Conservation (phyloP, 1,140 invertebrate species). For the Ditylenchus dipsaci region DNA sequence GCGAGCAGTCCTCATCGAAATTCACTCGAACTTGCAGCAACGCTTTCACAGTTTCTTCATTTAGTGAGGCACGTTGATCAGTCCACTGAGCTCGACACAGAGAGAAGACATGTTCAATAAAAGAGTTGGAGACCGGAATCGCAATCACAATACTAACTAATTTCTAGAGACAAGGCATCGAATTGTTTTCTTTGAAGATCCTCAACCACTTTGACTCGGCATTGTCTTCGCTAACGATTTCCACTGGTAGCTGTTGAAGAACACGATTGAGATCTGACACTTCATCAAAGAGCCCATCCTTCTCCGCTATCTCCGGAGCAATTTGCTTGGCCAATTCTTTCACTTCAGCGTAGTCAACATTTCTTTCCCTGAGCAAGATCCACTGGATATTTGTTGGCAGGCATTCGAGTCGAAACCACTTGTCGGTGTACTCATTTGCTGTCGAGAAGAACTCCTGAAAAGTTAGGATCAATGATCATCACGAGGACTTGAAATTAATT, state of each 20-base stretch:
- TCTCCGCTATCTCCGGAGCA: neutral
- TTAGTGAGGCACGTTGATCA: neutral
- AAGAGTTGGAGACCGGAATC: neutral
- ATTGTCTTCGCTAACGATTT: neutral
- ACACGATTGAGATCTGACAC: neutral
- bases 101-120: neutral
- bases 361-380: neutral
- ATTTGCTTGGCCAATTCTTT: neutral
- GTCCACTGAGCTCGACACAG: slow-evolving; percentile 1
- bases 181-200: neutral
- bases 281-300: neutral
- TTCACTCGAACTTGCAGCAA: neutral
- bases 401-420: neutral
- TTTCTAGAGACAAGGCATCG: neutral
- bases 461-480: neutral
- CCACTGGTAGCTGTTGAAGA: neutral
- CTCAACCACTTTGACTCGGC: neutral
- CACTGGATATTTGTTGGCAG: neutral
- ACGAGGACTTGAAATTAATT: neutral
- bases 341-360: neutral
- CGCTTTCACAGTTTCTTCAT: neutral
- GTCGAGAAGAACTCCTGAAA: neutral
- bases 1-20: neutral
- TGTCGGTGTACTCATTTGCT: neutral
- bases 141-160: neutral